These are phyloP conservation scores for Suricata suricatta DNA, from an alignment of 2,113 vertebrate species.

Conservation along the genomic window DNA sequence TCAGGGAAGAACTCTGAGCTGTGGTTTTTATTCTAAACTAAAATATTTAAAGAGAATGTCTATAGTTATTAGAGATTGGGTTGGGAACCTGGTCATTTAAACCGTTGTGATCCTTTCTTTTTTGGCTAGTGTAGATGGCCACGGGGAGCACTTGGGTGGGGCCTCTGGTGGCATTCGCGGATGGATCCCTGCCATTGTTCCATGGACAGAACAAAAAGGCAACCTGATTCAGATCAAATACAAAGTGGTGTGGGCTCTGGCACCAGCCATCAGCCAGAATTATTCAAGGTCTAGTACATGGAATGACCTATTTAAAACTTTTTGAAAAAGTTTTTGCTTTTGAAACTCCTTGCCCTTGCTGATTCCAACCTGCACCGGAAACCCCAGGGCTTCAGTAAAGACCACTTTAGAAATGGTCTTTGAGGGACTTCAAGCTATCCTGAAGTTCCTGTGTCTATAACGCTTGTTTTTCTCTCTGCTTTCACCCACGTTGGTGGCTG, in stretches of 20 bases:
- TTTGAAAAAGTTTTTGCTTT: not conserved
- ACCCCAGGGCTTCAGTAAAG: not conserved
- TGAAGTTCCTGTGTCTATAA: not conserved
- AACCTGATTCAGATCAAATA: not conserved
- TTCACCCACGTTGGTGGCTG: not conserved
- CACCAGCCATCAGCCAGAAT: not conserved
- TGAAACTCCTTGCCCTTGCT: not conserved
- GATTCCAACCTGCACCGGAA: not conserved
- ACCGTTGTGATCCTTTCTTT: not conserved
- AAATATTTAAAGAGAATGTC: not conserved
- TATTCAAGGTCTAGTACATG: not conserved
- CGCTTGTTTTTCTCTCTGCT: not conserved
- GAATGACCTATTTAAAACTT: constrained; percentile 29
- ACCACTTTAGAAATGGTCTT: not conserved
- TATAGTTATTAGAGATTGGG: not conserved
- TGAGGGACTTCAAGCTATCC: not conserved
- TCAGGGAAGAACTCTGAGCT: not conserved
- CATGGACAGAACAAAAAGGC: not conserved
- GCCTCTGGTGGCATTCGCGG: not conserved
- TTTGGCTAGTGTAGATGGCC: accelerated
- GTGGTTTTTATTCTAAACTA: not conserved
- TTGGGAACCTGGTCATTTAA: not conserved
- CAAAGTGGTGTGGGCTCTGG: not conserved
- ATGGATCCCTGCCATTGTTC: not conserved
- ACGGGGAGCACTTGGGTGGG: accelerated